Base-by-base conservation (phyloP, 2,888 invertebrate genomes). In the Chloroclysta siterata region DNA sequence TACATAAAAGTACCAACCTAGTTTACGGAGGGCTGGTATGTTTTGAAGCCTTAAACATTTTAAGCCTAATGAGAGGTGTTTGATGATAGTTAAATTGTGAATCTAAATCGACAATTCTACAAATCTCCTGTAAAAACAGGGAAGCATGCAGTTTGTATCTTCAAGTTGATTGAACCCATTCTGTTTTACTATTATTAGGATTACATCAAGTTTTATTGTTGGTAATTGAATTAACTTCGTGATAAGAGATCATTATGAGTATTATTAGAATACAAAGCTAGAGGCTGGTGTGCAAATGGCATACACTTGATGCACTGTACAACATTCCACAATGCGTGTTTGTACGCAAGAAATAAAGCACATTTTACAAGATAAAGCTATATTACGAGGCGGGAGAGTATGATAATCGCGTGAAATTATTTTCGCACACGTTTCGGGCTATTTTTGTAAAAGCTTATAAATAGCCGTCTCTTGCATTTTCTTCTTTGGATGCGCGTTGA, bases 341-440 rank as follows among this genome's bases (percentile, higher is more conserved):
- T 58, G 28, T 53, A 22, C 14, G 41, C 44, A 41, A 15, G 55
- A 53, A 60, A 57, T 56, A 56, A 60, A 60, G 44, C 44, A 60
- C 48, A 64, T 44, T 60, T 53, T 50, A 64, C 46, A 60, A 48
- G 33, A 52, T 51, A 56, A 51, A 57, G 41, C 42, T 36, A 44
- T 53, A 61, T 46, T 54, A 42, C 61, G 15, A 54, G 46, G 41
- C 47, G 52, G 57, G 58, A 52, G 65, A 53, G 53, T 57, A 53
- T 60, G 51, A 60, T 65, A 51, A 48, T 56, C 33, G 57, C 53
- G 57, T 58, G 33, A 58, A 65, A 58, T 65, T 58, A 65, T 61
- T 65, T 65, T 53, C 15, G 53, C 33, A 39, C 46, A 60, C 47
- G 42, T 44, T 46, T 55, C 47, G n/a, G 41, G 36, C 48, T 65